Percentiles rank a stretch among this genome's conserved stretches.
phyloP scores from a whole-genome alignment of 1,140 invertebrate genomes.

The Homarus americanus region DNA sequence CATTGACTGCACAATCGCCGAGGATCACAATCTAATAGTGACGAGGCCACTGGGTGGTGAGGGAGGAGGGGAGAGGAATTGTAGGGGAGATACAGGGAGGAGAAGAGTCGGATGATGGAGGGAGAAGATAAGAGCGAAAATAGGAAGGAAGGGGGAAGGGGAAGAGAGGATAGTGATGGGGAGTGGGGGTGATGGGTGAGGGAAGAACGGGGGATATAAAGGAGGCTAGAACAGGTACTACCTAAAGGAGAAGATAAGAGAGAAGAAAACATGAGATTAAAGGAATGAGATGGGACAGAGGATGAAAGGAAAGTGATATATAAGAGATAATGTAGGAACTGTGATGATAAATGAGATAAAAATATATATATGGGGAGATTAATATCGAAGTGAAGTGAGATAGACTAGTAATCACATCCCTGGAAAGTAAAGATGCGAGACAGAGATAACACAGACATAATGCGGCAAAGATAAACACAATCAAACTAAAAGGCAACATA shows the following conservation, averaged over 20 bases:
- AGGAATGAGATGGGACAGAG: background rate
- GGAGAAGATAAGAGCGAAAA: background rate
- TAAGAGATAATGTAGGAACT: background rate
- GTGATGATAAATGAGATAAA: background rate
- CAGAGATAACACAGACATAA: no score
- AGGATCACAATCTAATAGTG: slow-evolving; percentile 49
- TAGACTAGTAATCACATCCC: no score
- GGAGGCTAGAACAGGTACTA: background rate
- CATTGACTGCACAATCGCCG: slow-evolving; percentile 46
- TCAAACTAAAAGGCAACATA: no score
- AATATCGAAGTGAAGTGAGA: no score
- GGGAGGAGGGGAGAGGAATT: slow-evolving; percentile 2
- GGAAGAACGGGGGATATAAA: background rate
- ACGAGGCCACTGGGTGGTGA: slow-evolving; percentile 20
- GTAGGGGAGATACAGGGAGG: background rate
- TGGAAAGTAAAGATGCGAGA: no score
- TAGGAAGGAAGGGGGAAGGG: background rate
- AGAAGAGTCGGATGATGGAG: background rate
- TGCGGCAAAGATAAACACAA: no score
- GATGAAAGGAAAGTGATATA: background rate
- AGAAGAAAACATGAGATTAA: background rate
- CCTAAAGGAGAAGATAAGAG: background rate
- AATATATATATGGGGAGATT: no score
- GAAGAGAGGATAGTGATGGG: background rate
- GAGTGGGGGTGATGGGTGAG: background rate